Base-by-base conservation (phyloP, 2,113 vertebrate genomes). In the Cranoglanis bouderius region DNA sequence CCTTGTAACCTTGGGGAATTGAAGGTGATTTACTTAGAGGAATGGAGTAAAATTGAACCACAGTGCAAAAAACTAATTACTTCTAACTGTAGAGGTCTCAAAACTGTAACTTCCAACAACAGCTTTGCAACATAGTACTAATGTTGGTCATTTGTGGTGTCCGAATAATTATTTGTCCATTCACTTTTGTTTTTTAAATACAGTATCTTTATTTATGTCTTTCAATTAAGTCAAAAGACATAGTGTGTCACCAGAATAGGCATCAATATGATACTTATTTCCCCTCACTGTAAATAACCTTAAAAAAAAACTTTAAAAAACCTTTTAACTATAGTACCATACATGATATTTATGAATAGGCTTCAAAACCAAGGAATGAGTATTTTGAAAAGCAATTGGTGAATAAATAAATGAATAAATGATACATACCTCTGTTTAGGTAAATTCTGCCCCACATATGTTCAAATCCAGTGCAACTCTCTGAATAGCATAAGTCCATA, bases 401-500 rank as follows among this genome's bases (percentile, higher is more conserved):
- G 75, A 78, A 49, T 78, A n/a, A 14, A 78, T 78, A 29, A 77
- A 49, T 12, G 0, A 77, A 49, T 29, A n/a, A 46, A 49, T 49
- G 4, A 49, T n/a, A 70, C 14, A 70, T 18, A 32, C n/a, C 14
- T 35, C n/a, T 35, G 14, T 70, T 32, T 70, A 16, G 14, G 29
- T n/a, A 12, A 65, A 65, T 12, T n/a, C 29, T 65, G 63, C 63
- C 10, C 4, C 29, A n/a, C 9, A 9, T 67, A 16, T 35, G 13
- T 70, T 6, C 63, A n/a, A 32, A 67, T 67, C 63, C 26, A 63
- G 0, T 65, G 63, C 29, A 65, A n/a, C 12, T 29, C 6, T n/a
- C n/a, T n/a, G n/a, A n/a, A n/a, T n/a, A n/a, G n/a, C 6, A 59
- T 63, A 67, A 14, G n/a, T 32, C n/a, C 65, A 81, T 89, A 91